Evolutionary conservation across 2,113 vertebrate species (phyloP).

Genomic region (Entomyzon cyanotis): DNA sequence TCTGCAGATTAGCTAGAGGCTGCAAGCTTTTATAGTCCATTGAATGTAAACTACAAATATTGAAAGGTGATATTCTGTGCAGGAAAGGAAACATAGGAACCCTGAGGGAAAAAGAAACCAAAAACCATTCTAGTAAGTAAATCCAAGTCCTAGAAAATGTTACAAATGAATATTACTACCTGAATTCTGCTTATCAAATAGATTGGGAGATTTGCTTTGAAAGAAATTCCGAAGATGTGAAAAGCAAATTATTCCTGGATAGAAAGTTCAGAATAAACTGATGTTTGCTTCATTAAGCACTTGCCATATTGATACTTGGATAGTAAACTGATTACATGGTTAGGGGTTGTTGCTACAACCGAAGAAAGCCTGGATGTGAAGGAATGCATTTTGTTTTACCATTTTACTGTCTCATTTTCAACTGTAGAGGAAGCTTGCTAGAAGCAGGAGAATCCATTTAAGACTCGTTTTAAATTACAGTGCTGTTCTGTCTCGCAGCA

Average conservation of each 20-base stretch:
- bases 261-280: not conserved
- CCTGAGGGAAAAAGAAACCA: too few relatives aligned
- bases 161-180: not conserved
- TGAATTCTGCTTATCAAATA: not conserved
- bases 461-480: conserved; percentile 34
- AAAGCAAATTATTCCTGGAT: not conserved
- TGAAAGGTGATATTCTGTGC: not conserved
- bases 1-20: not conserved
- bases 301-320: not conserved
- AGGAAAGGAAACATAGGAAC: not conserved
- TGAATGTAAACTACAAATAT: not conserved
- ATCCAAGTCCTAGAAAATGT: not conserved
- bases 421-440: not conserved
- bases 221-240: not conserved
- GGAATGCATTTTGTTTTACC: not conserved
- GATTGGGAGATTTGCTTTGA: not conserved
- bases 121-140: not conserved
- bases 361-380: not conserved
- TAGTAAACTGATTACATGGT: not conserved
- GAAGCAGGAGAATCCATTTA: not conserved
- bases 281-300: not conserved
- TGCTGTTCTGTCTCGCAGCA: conserved; percentile 29
- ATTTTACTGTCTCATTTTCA: conserved; percentile 2
- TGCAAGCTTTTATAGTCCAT: not conserved
- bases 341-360: not conserved